phyloP scores from a whole-genome alignment of 2,797 vertebrate species.

The Squalus acanthias region DNA sequence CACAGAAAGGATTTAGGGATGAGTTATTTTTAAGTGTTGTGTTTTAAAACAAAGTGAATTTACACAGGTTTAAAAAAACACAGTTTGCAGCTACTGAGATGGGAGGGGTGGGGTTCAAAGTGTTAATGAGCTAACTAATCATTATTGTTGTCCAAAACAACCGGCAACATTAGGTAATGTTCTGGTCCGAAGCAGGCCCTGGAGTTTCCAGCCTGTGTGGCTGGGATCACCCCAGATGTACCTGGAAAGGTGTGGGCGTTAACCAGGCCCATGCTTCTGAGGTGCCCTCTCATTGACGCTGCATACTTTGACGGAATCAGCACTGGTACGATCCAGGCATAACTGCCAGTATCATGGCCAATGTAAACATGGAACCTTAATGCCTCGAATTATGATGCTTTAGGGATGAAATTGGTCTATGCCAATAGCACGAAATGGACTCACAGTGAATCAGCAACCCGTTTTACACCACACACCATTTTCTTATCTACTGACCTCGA shows the following conservation, averaged over 20 bases:
- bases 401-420: no score
- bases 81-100: background rate
- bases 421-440: background rate
- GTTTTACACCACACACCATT: background rate
- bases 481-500: no score
- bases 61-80: background rate
- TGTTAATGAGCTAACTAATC: background rate
- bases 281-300: background rate
- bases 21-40: background rate
- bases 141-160: background rate
- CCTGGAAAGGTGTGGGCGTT: no score
- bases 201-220: background rate
- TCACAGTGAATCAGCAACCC: background rate
- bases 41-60: background rate
- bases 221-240: background rate
- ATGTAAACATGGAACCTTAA: no score
- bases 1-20: background rate
- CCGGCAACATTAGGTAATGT: background rate
- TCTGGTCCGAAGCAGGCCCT: background rate
- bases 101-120: no score
- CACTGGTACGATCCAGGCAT: background rate
- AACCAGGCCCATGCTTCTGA: background rate
- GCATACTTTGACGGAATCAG: no score
- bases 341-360: background rate
- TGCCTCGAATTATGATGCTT: no score